A percentile compares a stretch with the other conserved stretches of the same genome.
phyloP scores from a whole-genome alignment of 2,888 invertebrate species.

The Bombylius major region DNA sequence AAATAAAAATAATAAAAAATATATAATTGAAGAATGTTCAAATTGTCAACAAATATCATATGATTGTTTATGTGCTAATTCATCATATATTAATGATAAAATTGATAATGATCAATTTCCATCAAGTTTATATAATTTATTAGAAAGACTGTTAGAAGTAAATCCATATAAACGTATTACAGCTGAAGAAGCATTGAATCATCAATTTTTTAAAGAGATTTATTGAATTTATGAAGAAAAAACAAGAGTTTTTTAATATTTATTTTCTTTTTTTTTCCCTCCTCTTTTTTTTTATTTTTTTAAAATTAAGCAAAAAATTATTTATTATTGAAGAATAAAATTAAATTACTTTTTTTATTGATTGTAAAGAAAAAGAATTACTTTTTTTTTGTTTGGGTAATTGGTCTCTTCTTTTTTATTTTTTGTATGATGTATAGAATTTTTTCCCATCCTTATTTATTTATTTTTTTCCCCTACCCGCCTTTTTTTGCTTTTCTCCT shows the following conservation, averaged over 20 bases:
- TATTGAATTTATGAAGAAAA: not conserved
- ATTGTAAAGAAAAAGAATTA: too few relatives aligned
- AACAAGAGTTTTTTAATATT: not conserved
- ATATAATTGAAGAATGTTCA: constrained; percentile 27
- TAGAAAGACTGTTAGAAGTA: constrained; percentile 59
- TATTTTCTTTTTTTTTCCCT: not conserved
- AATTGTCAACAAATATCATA: constrained; percentile 34
- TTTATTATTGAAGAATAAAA: too few relatives aligned
- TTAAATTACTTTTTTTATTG: too few relatives aligned
- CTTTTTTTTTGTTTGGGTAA: too few relatives aligned
- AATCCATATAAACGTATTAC: constrained; percentile 61
- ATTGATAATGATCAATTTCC: constrained; percentile 43
- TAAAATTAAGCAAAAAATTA: too few relatives aligned
- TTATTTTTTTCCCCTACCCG: too few relatives aligned
- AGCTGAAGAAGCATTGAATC: constrained; percentile 59
- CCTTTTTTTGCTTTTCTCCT: too few relatives aligned
- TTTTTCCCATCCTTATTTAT: too few relatives aligned
- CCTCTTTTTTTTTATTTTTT: too few relatives aligned
- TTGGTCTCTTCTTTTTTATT: too few relatives aligned
- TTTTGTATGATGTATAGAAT: too few relatives aligned
- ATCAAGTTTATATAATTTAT: constrained; percentile 58
- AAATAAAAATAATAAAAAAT: constrained; percentile 14
- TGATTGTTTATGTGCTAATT: constrained; percentile 35
- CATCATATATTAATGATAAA: constrained; percentile 24
- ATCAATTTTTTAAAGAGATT: constrained; percentile 50